Conservation (phyloP, 2,113 vertebrate genomes). For the Phalacrocorax carbo region DNA sequence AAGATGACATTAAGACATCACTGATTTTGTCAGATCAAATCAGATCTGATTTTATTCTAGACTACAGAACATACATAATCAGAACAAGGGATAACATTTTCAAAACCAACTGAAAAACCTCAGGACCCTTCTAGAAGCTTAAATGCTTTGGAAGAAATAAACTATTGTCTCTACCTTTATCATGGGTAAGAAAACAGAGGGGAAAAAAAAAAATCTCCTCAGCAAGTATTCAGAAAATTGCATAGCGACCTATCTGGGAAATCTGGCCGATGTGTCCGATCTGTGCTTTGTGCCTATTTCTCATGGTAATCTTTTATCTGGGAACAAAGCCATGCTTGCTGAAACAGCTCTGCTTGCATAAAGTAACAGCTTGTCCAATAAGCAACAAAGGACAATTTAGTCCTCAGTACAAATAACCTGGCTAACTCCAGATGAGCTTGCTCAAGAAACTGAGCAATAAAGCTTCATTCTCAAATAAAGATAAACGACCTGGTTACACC, state of each 20-base stretch:
- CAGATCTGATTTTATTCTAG: background rate
- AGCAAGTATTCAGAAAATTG: background rate
- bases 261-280: background rate
- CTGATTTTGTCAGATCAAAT: background rate
- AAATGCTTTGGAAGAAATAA: background rate
- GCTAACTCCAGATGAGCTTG: background rate
- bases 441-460: background rate
- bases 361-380: background rate
- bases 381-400: background rate
- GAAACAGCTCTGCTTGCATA: background rate
- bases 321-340: slow-evolving; percentile 4
- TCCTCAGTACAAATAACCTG: background rate
- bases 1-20: background rate
- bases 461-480: background rate
- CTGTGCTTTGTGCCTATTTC: background rate
- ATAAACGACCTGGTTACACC: fast-evolving
- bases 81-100: background rate
- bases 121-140: background rate
- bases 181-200: background rate
- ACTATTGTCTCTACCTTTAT: background rate
- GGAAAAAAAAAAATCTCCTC: background rate
- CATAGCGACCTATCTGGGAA: background rate
- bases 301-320: slow-evolving; percentile 12
- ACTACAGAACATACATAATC: background rate
- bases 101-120: background rate